Percentiles rank a stretch among this genome's conserved stretches.
These are phyloP conservation scores for Drosophila multiciliata DNA, from an alignment of 2,888 invertebrate species.

Conservation along the genomic window DNA sequence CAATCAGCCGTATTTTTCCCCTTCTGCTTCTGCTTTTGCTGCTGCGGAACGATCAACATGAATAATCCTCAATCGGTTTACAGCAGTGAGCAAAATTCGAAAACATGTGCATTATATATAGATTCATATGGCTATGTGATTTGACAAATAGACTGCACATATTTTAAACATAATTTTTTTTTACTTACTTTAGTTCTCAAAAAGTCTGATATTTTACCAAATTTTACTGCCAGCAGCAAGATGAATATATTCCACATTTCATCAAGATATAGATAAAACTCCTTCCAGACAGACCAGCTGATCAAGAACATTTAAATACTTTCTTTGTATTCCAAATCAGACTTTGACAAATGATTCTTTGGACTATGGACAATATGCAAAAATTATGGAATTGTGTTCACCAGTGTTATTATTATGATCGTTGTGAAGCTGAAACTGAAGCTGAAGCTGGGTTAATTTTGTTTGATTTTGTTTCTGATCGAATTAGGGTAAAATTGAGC, in stretches of 20 bases:
- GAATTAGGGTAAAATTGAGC: conserved; percentile 78
- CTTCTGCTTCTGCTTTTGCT: conserved; percentile 10
- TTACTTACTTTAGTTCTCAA: neutral
- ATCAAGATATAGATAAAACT: neutral
- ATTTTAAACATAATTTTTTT: neutral
- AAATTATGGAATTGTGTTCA: neutral
- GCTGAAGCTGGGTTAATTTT: conserved; percentile 62
- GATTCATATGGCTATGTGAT: neutral
- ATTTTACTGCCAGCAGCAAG: neutral
- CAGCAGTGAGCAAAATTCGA: conserved; percentile 26
- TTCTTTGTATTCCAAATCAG: neutral
- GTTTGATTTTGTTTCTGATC: conserved; percentile 76
- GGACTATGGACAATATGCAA: neutral
- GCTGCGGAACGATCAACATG: conserved; percentile 29
- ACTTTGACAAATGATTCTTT: neutral
- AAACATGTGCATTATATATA: neutral
- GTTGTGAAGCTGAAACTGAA: conserved; percentile 30
- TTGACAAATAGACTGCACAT: neutral
- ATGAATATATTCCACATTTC: neutral
- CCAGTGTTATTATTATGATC: conserved; percentile 44
- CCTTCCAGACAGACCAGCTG: neutral
- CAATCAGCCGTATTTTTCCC: conserved; percentile 59
- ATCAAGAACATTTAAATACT: neutral
- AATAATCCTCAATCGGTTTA: conserved; percentile 36
- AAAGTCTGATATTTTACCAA: neutral